These are phyloP conservation scores for Anaspis maculata DNA, from an alignment of 2,888 invertebrate species.

Conservation along the genomic window DNA sequence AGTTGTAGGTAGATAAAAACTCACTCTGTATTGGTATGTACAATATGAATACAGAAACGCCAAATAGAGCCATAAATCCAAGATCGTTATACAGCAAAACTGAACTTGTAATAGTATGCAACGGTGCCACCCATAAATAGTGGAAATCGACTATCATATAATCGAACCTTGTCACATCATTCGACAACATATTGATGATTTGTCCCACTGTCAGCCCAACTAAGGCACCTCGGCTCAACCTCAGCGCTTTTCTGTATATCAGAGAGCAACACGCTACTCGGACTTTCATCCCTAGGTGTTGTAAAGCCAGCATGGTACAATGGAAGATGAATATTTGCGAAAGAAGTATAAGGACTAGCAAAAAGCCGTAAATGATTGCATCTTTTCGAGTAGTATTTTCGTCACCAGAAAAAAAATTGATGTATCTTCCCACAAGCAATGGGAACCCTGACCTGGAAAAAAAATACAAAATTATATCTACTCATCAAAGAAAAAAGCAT, in stretches of 20 bases:
- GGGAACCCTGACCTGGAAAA: slow-evolving; percentile 22
- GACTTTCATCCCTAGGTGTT: slow-evolving; percentile 77
- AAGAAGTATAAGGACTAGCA: slow-evolving; percentile 61
- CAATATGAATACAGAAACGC: slow-evolving; percentile 45
- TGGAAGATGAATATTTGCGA: slow-evolving; percentile 58
- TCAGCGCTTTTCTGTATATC: slow-evolving; percentile 64
- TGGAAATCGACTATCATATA: slow-evolving; percentile 69
- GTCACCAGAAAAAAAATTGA: slow-evolving; percentile 51
- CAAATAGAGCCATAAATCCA: slow-evolving; percentile 47
- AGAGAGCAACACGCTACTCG: slow-evolving; percentile 65
- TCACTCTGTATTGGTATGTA: slow-evolving; percentile 44
- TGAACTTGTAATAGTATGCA: slow-evolving; percentile 65
- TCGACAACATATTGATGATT: slow-evolving; percentile 54
- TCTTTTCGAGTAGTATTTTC: slow-evolving; percentile 41
- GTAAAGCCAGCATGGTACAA: slow-evolving; percentile 77
- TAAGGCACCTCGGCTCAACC: slow-evolving; percentile 71
- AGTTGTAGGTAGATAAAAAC: slow-evolving; percentile 5
- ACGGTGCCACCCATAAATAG: slow-evolving; percentile 71
- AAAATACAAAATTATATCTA: too few species aligned
- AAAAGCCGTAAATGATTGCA: slow-evolving; percentile 69
- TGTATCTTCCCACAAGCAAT: slow-evolving; percentile 41
- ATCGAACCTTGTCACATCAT: slow-evolving; percentile 83
- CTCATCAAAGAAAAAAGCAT: slow-evolving; percentile 1
- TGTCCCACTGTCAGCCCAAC: slow-evolving; percentile 72
- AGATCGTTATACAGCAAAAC: slow-evolving; percentile 56